Evolutionary conservation across 2,888 invertebrate genomes (phyloP).

Genomic region (Lampropteryx suffumata): DNA sequence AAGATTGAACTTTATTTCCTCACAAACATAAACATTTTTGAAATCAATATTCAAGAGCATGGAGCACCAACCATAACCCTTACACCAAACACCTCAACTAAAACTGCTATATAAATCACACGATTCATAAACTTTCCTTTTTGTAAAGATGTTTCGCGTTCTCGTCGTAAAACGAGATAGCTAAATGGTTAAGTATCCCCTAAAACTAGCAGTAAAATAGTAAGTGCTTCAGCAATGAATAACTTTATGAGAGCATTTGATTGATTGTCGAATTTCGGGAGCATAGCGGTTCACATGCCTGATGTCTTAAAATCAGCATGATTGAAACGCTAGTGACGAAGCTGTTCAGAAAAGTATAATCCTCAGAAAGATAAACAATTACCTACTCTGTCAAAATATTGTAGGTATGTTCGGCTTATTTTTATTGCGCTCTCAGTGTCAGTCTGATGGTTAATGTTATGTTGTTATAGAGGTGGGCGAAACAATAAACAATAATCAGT

Average conservation of each 20-base stretch:
- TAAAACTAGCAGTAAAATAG: conserved; percentile 73
- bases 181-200: conserved; percentile 71
- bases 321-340: too few species aligned
- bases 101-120: conserved; percentile 46
- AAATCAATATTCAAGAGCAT: conserved; percentile 18
- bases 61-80: conserved; percentile 25
- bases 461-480: too few species aligned
- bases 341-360: too few species aligned
- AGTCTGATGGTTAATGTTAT: too few species aligned
- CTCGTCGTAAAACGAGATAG: conserved; percentile 70
- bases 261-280: conserved; percentile 64
- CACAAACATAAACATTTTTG: not conserved
- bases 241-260: conserved; percentile 71
- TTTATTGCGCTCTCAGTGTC: too few species aligned
- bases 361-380: too few species aligned
- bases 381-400: too few species aligned
- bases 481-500: too few species aligned
- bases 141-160: conserved; percentile 54
- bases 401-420: too few species aligned
- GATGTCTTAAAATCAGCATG: not conserved
- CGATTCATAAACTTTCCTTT: conserved; percentile 59
- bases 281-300: not conserved
- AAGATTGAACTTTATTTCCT: not conserved
- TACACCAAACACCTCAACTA: conserved; percentile 19
- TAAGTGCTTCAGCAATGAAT: conserved; percentile 68